Evolutionary conservation across 2,888 invertebrate species (phyloP).

Genomic region (Coenonympha arcania): DNA sequence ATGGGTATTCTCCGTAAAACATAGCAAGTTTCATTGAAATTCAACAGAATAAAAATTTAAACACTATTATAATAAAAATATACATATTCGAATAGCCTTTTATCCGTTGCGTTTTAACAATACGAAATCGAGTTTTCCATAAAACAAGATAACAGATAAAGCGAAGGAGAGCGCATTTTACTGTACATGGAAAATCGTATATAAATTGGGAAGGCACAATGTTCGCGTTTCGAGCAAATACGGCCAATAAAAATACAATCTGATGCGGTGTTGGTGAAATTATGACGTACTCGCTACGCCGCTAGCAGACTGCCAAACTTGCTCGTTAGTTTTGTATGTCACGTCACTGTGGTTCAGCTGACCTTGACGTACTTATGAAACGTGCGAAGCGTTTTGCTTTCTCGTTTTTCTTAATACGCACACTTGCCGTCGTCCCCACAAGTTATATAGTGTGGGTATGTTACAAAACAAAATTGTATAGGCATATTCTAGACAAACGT

Average conservation of each 20-base stretch:
- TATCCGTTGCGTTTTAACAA: conserved; percentile 8
- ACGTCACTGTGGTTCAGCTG: no score
- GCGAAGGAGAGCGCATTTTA: conserved; percentile 20
- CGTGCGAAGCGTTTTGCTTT: no score
- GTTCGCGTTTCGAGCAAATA: conserved; percentile 31
- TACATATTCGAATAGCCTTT: conserved; percentile 10
- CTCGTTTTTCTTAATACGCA: no score
- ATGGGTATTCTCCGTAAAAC: background rate
- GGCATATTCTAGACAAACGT: no score
- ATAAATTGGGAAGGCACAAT: conserved; percentile 27
- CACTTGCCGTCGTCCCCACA: no score
- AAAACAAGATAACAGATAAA: conserved; percentile 16
- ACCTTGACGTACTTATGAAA: no score
- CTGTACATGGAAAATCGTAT: conserved; percentile 23
- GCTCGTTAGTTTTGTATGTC: background rate
- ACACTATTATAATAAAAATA: conserved; percentile 8
- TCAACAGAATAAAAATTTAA: background rate
- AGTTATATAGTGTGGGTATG: no score
- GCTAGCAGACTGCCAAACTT: background rate
- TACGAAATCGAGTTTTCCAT: conserved; percentile 13
- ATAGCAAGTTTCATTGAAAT: background rate
- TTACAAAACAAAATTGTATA: no score
- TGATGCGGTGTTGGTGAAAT: conserved; percentile 29
- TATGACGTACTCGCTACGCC: conserved; percentile 17
- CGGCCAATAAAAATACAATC: conserved; percentile 32